Conservation (phyloP, 2,113 vertebrate species). For the Marcusenius ussheri region DNA sequence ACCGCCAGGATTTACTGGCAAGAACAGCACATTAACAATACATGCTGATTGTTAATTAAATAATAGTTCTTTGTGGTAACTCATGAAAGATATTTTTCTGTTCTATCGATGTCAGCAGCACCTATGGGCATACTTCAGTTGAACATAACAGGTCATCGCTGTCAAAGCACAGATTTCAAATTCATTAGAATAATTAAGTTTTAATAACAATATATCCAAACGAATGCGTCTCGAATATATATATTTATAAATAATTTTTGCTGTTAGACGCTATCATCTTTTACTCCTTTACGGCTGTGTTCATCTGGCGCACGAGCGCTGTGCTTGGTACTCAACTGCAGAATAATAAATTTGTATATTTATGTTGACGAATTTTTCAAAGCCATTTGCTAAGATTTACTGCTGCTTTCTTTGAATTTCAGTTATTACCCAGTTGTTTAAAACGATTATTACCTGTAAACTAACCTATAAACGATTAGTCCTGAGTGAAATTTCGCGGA, state of each 20-base stretch:
- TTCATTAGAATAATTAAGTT: not conserved
- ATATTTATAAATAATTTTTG: not conserved
- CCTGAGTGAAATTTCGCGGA: not conserved
- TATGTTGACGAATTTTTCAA: not conserved
- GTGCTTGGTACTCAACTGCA: not conserved
- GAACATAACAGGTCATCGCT: not conserved
- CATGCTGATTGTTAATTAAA: not conserved
- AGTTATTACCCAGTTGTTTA: not conserved
- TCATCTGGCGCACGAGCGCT: not conserved
- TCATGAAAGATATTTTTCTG: not conserved
- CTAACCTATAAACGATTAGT: no score
- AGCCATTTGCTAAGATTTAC: no score
- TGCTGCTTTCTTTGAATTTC: not conserved
- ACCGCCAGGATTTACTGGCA: not conserved
- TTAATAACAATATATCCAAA: not conserved
- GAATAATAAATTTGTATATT: not conserved
- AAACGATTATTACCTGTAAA: not conserved
- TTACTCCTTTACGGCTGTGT: not conserved
- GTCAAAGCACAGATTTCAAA: not conserved
- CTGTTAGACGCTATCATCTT: not conserved
- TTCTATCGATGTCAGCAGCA: not conserved
- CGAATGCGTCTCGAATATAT: not conserved
- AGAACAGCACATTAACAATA: not conserved
- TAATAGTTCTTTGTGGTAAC: not conserved
- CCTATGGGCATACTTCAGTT: not conserved